phyloP scores from a whole-genome alignment of 2,888 invertebrate genomes.

The Peribatodes rhomboidaria region DNA sequence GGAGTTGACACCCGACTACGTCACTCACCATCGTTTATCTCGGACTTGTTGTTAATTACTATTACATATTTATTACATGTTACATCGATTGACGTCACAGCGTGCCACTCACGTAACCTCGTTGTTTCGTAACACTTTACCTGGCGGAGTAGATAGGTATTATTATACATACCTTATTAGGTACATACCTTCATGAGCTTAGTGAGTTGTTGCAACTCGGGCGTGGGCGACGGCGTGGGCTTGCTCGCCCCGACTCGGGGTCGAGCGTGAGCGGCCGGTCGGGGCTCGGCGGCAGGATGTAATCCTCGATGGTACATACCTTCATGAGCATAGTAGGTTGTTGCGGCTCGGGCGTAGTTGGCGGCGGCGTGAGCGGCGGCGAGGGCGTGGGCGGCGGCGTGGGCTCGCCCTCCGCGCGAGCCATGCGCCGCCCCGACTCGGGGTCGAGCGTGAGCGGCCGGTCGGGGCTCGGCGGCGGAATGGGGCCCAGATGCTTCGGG shows the following conservation, averaged over 20 bases:
- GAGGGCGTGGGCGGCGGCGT: slow-evolving; percentile 86
- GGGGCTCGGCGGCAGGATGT: slow-evolving; percentile 88
- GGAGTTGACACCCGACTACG: too few species aligned
- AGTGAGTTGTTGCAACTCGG: slow-evolving; percentile 49
- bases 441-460: slow-evolving; percentile 90
- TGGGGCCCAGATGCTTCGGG: slow-evolving; percentile 79
- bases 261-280: slow-evolving; percentile 89
- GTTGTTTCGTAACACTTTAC: background rate
- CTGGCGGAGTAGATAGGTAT: background rate
- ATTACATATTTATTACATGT: too few species aligned
- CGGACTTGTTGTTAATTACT: too few species aligned
- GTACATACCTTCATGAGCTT: slow-evolving; percentile 83
- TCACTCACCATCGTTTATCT: too few species aligned
- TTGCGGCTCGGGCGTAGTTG: slow-evolving; percentile 49
- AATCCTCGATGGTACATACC: too few species aligned
- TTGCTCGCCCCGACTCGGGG: slow-evolving; percentile 83
- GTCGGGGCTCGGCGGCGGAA: slow-evolving; percentile 88
- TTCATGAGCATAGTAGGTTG: slow-evolving; percentile 74
- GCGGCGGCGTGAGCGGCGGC: slow-evolving; percentile 69
- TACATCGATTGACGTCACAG: too few species aligned
- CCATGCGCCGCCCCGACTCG: slow-evolving; percentile 70
- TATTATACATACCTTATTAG: too few species aligned
- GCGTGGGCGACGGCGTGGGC: slow-evolving; percentile 86
- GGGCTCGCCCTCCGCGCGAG: slow-evolving; percentile 88
- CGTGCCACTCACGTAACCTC: too few species aligned